Evolutionary conservation across 2,113 vertebrate species (phyloP).

Genomic region (Oryctolagus cuniculus): DNA sequence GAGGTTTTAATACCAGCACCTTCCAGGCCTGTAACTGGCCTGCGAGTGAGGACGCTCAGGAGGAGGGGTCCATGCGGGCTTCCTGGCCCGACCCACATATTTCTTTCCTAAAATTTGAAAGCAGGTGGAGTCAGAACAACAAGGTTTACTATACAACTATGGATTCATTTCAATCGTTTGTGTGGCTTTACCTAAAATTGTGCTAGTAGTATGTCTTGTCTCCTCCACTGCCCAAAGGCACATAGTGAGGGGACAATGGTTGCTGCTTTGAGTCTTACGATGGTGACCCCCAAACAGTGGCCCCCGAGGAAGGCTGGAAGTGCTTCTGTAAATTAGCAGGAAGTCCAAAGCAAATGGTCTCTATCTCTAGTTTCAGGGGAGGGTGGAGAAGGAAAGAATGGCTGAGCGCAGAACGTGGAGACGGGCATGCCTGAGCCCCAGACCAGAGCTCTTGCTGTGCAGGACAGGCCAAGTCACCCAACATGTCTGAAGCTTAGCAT

Average conservation of each 20-base stretch:
- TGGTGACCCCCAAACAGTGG: neutral
- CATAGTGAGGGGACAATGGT: neutral
- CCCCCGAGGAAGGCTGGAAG: neutral
- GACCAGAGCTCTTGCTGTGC: neutral
- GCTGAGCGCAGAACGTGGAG: neutral
- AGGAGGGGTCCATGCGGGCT: neutral
- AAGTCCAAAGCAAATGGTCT: neutral
- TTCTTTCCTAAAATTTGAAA: slow-evolving; percentile 38
- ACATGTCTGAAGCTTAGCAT: neutral
- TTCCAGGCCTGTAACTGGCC: neutral
- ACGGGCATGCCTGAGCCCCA: neutral
- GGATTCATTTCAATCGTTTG: slow-evolving; percentile 3
- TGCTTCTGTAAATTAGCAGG: neutral
- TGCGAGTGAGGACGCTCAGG: neutral
- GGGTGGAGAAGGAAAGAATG: neutral
- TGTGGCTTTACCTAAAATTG: slow-evolving; percentile 14
- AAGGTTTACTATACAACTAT: neutral
- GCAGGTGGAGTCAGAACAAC: neutral
- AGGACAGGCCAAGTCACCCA: neutral
- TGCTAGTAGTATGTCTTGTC: neutral
- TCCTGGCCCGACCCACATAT: neutral
- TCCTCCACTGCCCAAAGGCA: neutral
- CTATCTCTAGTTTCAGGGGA: neutral
- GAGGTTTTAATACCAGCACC: slow-evolving; percentile 6
- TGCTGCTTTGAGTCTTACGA: neutral